These are phyloP conservation scores for Crambe crambe DNA, from an alignment of 37 sponge, comb jelly and placozoan genomes.

Conservation along the genomic window DNA sequence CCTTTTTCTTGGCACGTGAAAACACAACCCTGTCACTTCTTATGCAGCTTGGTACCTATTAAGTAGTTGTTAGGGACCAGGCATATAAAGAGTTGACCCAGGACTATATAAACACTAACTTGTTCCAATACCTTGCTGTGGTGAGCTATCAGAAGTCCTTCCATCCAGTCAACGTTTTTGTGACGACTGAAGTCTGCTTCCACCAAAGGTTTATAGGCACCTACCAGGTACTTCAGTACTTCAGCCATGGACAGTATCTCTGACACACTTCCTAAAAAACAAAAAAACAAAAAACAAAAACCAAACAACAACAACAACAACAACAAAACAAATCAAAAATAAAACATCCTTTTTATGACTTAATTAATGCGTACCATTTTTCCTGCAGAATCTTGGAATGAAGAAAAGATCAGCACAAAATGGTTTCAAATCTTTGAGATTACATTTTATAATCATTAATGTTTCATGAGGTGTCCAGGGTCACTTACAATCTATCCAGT, in stretches of 20 bases:
- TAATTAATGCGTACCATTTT: neutral
- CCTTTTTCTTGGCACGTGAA: neutral
- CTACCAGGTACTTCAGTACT: conserved; percentile 19
- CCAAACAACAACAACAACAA: too few relatives aligned
- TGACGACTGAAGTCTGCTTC: neutral
- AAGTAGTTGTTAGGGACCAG: neutral
- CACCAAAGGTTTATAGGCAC: neutral
- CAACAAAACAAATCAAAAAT: too few relatives aligned
- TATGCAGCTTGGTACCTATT: conserved; percentile 36
- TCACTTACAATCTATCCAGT: conserved; percentile 56
- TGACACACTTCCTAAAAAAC: neutral
- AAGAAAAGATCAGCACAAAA: conserved; percentile 2
- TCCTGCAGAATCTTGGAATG: conserved; percentile 23
- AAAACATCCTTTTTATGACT: neutral
- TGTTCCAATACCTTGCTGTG: conserved; percentile 35
- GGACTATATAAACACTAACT: too few relatives aligned
- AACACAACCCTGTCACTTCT: conserved; percentile 24
- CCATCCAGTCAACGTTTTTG: neutral
- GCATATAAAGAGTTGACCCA: too few relatives aligned
- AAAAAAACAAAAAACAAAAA: too few relatives aligned
- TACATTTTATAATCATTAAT: too few relatives aligned
- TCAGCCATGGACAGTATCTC: conserved; percentile 22
- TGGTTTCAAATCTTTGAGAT: conserved; percentile 27
- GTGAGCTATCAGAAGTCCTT: conserved; percentile 28
- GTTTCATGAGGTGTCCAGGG: too few relatives aligned